Evolutionary conservation across 2,113 vertebrate genomes (phyloP).

Genomic region (Hippopotamus amphibius): DNA sequence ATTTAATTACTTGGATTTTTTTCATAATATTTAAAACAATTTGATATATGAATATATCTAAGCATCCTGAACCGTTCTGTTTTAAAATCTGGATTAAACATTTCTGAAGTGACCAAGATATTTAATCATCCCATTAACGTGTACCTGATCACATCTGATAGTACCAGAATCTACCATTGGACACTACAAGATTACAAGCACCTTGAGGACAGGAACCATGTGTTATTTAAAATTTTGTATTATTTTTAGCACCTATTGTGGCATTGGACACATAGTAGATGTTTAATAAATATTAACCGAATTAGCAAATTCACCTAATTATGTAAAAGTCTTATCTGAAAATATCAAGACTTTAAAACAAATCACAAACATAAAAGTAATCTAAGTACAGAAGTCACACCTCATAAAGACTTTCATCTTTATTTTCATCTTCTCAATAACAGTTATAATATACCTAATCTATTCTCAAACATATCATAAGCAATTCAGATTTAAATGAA

Average conservation of each 20-base stretch:
- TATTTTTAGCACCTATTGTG: not conserved
- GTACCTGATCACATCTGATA: not conserved
- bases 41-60: not conserved
- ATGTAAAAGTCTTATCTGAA: not conserved
- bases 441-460: not conserved
- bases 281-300: conserved; percentile 22
- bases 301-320: not conserved
- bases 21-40: conserved; percentile 27
- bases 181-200: not conserved
- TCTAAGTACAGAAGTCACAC: not conserved
- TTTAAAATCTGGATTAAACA: not conserved
- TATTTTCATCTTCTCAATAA: conserved; percentile 58
- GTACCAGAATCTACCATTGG: not conserved
- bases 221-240: not conserved
- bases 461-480: conserved; percentile 24
- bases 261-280: not conserved
- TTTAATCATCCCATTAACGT: not conserved
- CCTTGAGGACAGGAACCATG: not conserved
- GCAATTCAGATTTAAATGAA: conserved; percentile 25
- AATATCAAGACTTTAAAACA: not conserved
- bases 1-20: not conserved
- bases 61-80: not conserved
- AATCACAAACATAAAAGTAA: conserved; percentile 14
- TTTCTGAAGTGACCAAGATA: not conserved
- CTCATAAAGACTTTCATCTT: conserved; percentile 17